Evolutionary conservation across 1,140 invertebrate species (phyloP), one percentile per base, ranked within the genome.

Genomic region (Macrosteles quadrilineatus): DNA sequence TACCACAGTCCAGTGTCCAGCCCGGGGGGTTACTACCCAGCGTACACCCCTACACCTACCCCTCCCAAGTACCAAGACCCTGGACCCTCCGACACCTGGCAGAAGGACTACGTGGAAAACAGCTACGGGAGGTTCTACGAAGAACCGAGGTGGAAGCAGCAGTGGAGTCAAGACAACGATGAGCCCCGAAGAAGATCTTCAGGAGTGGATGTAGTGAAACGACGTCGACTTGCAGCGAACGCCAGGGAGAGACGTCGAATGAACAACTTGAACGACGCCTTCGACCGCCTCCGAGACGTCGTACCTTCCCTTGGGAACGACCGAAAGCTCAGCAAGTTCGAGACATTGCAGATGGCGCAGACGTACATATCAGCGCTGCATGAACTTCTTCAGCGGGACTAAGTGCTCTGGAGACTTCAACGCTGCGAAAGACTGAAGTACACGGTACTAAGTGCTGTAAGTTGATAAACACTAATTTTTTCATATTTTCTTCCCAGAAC

Each of bases 321-420:
- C 74, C 87, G 91, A 72, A 91, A 93, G 77, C 81, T 95, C 2
- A 93, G 91, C 73, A 95, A 95, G 80, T 94, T 91, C 77, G 93
- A 95, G 78, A 94, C 93, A 0, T 80, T 95, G 12, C 92, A 94
- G 83, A 93, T 95, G 91, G 93, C 93, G 0, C 92, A 94, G 76
- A 91, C 87, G 14, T 95, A 95, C 77, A 95, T 95, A 55, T 79
- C 85, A 0, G 90, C 91, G 0, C 78, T 94, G 11, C 84, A 87
- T 73, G 89, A 91, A 71, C 79, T 91, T 1, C 76, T 88, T 14
- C 59, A 72, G n/a, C 63, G 71, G 30, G 71, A 72, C 29, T 69
- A 23, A 69, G 64, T 25, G 23, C 14, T n/a, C n/a, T 73, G 72
- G 47, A 36, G 32, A 36, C 32, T 36, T 36, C 32, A 36, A 36